phyloP scores from a whole-genome alignment of 2,888 invertebrate species.

The Rhabditoides inermis region DNA sequence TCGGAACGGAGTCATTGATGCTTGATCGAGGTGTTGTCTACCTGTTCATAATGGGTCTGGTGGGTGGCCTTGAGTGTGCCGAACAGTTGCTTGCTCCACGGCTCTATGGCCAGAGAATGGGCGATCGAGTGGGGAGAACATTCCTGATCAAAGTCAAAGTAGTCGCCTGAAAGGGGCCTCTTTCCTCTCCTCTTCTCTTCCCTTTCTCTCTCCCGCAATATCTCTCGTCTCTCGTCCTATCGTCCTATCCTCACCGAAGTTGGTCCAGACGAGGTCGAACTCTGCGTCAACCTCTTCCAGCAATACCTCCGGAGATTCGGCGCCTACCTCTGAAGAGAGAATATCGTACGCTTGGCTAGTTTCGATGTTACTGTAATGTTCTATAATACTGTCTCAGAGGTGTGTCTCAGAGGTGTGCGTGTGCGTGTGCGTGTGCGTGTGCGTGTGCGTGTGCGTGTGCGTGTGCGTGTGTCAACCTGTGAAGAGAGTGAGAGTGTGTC shows the following conservation, averaged over 20 bases:
- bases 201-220: background rate
- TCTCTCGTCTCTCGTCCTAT: slow-evolving; percentile 6
- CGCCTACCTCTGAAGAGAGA: slow-evolving; percentile 18
- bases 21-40: background rate
- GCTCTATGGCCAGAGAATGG: slow-evolving; percentile 68
- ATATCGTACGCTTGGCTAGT: no score
- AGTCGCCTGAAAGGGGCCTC: slow-evolving; percentile 49
- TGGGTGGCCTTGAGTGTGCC: slow-evolving; percentile 66
- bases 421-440: no score
- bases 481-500: slow-evolving; percentile 9
- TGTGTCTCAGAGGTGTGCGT: no score
- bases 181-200: background rate
- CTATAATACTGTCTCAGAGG: no score
- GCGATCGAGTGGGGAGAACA: slow-evolving; percentile 65
- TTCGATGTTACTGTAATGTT: no score
- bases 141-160: slow-evolving; percentile 71
- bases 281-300: slow-evolving; percentile 56
- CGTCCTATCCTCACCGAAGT: slow-evolving; percentile 54
- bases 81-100: slow-evolving; percentile 68
- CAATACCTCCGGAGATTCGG: slow-evolving; percentile 7
- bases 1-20: slow-evolving; percentile 56
- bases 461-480: background rate
- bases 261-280: slow-evolving; percentile 63
- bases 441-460: slow-evolving; percentile 5
- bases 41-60: slow-evolving; percentile 77